Evolutionary conservation across 2,888 invertebrate species (phyloP), one percentile per base, ranked within the genome.

Genomic region (Sminthurides aquaticus): DNA sequence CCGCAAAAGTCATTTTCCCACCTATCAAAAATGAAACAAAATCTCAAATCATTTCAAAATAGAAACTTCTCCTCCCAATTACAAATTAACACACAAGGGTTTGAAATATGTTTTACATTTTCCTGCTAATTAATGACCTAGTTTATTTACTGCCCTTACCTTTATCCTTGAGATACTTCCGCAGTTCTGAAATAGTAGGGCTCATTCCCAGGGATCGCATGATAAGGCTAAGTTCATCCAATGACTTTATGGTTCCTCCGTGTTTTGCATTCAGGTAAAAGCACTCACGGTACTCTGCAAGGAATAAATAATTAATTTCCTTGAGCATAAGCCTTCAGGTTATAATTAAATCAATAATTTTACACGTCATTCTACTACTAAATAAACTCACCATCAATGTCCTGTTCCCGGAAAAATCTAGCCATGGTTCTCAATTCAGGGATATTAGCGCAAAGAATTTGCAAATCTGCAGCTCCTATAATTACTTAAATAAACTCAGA

Each of bases 201-300:
- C 94, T 93, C 80, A 94, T 86, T 0, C 94, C 95, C 5, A 97
- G 81, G 0, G 96, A 96, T 69, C 96, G 81, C 95, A 96, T 97
- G 34, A 96, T 92, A 1, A 92, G 87, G 0, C 92, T 92, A 66
- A 97, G 80, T 78, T 96, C 94, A 77, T 95, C 93, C 70, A 94
- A 80, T 0, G 89, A 89, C 22, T 87, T 87, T 61, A 97, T 94
- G 78, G 90, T 88, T 0, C 93, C 94, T 20, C 71, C 70, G 43
- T 88, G 89, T 57, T 91, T 83, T 0, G 95, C 94, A 78, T 94
- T 95, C 62, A 97, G 82, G 78, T 93, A 94, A 81, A 96, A 97
- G 77, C 96, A 97, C 82, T 97, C 96, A 76, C 94, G 87, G 79
- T 94, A 96, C 79, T 95, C 95, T 94, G 80, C 15, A 76, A 22